Percentiles rank a stretch among this genome's conserved stretches.
Evolutionary conservation across 1,140 invertebrate genomes (phyloP).

Genomic region (Drosophila trapezifrons): DNA sequence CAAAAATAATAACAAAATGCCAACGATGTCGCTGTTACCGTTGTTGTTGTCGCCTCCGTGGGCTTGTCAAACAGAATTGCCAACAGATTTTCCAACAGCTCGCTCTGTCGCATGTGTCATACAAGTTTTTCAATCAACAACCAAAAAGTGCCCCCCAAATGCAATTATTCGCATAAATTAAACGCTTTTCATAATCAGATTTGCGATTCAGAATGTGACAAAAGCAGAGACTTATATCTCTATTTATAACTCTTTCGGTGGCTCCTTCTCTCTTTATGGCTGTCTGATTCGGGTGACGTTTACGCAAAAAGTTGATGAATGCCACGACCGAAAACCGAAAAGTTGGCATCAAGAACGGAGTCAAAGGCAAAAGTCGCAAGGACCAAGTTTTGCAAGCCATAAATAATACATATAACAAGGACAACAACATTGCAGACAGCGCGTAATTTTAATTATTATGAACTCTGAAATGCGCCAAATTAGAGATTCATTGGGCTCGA

Average conservation of each 20-base stretch:
- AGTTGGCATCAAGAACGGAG: conserved; percentile 70
- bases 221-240: conserved; percentile 38
- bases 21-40: conserved; percentile 16
- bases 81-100: conserved; percentile 32
- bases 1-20: conserved; percentile 49
- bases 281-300: conserved; percentile 37
- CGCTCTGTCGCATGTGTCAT: conserved; percentile 25
- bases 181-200: conserved; percentile 38
- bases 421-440: conserved; percentile 63
- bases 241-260: conserved; percentile 24
- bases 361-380: conserved; percentile 71
- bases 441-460: conserved; percentile 81
- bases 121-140: conserved; percentile 67
- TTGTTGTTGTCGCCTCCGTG: conserved; percentile 24
- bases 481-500: conserved; percentile 72
- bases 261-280: background rate
- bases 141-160: background rate
- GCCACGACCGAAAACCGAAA: conserved; percentile 59
- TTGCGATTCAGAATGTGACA: conserved; percentile 26
- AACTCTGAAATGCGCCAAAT: conserved; percentile 72
- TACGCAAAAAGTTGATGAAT: conserved; percentile 71
- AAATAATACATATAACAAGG: conserved; percentile 74
- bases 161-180: conserved; percentile 48
- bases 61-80: conserved; percentile 50
- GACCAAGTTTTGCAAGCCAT: conserved; percentile 58